Conservation (phyloP, 2,888 invertebrate species). For the Tigriopus californicus region DNA sequence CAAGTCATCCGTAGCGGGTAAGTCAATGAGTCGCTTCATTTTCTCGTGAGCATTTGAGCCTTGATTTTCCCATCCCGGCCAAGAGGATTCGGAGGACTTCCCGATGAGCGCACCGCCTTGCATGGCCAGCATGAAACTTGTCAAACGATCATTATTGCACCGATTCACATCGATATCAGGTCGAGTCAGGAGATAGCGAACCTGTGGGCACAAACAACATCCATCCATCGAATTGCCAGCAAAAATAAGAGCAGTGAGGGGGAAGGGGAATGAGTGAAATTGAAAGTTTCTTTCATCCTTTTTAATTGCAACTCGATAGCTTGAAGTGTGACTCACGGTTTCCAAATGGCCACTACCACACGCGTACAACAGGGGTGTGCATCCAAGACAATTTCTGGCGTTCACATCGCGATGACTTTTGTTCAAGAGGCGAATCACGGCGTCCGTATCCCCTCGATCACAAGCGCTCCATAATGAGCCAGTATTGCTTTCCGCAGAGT, state of each 20-base stretch:
- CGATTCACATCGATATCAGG: constrained; percentile 12
- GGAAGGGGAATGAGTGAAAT: background rate
- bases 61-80: background rate
- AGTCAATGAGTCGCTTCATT: constrained; percentile 12
- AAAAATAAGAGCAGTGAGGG: background rate
- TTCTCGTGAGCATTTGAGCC: background rate
- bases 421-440: background rate
- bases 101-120: constrained; percentile 8
- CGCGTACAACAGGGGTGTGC: constrained; percentile 13
- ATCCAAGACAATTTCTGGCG: constrained; percentile 14
- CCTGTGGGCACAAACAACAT: background rate
- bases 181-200: background rate
- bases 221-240: background rate
- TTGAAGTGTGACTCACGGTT: constrained; percentile 1
- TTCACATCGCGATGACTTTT: constrained; percentile 8
- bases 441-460: constrained; percentile 1
- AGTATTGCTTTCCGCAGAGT: background rate
- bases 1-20: constrained; percentile 2
- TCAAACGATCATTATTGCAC: constrained; percentile 14
- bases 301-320: background rate
- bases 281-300: background rate
- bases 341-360: constrained; percentile 13
- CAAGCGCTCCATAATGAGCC: constrained; percentile 9
- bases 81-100: background rate
- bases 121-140: constrained; percentile 16